Evolutionary conservation across 2,888 invertebrate species (phyloP), one percentile per base, ranked within the genome.

Genomic region (Drosophila percnosoma): DNA sequence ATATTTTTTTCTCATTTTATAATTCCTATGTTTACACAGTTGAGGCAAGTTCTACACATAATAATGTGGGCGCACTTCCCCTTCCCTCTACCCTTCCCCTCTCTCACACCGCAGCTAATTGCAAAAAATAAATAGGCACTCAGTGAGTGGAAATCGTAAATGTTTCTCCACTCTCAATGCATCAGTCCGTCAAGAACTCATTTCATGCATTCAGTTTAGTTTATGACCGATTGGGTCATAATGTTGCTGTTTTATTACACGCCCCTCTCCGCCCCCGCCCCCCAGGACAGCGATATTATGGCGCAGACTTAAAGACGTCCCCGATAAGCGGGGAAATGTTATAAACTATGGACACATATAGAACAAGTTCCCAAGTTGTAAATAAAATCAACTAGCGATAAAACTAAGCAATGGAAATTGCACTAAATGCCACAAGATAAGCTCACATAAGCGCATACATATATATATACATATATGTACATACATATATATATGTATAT

Each of bases 221-320:
- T 80, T 78, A 82, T 78, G 84, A 71, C 55, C 57, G 61, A 55
- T 57, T 42, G 62, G 80, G 38, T 71, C 70, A 80, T 59, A 80
- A 71, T 21, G 67, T 53, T 75, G 73, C 71, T 71, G 40, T 63
- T 82, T 79, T 75, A 83, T 65, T 61, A 49, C 33, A 48, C 5
- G 27, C 51, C 31, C n/a, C 52, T 0, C 15, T 15, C 27, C 27
- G 27, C 27, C 40, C 11, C 21, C 40, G 1, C 21, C 5, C 1
- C 5, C 11, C 21, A 11, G 42, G 10, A 21, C 21, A 5, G 36
- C 27, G 21, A 63, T 79, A 84, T 81, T 82, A 75, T 83, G 73
- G 52, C 49, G 63, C 83, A 91, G 91, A 91, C 91, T 81, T 68
- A 55, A 73, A 79, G 91, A 90, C 90, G 90, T 79, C 90, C 61